Evolutionary conservation across 2,888 invertebrate species (phyloP).

Genomic region (Drosophila mayaguana): DNA sequence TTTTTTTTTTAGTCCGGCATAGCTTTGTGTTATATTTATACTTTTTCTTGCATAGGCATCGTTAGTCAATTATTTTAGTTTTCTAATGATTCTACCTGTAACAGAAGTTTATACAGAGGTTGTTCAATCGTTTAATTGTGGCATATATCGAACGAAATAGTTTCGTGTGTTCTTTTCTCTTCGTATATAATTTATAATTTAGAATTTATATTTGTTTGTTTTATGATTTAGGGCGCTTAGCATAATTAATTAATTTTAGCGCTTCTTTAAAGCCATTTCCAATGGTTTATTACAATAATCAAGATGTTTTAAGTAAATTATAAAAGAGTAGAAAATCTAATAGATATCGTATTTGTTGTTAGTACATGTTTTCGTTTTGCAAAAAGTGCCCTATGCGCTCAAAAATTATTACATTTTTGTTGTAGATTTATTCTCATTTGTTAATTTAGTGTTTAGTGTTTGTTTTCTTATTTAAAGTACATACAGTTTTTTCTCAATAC

Average conservation of each 20-base stretch:
- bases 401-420: constrained; percentile 68
- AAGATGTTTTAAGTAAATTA: constrained; percentile 71
- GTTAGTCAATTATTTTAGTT: constrained; percentile 48
- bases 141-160: constrained; percentile 60
- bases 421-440: constrained; percentile 54
- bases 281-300: constrained; percentile 69
- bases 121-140: constrained; percentile 43
- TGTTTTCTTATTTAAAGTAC: constrained; percentile 52
- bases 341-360: constrained; percentile 69
- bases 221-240: constrained; percentile 67
- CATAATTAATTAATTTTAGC: constrained; percentile 62
- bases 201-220: constrained; percentile 28
- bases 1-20: constrained; percentile 46
- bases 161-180: constrained; percentile 42
- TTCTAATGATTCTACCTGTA: constrained; percentile 52
- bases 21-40: constrained; percentile 31
- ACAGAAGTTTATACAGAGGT: constrained; percentile 35
- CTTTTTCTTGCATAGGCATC: constrained; percentile 68
- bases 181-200: constrained; percentile 21
- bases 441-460: constrained; percentile 39
- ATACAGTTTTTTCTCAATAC: constrained; percentile 59
- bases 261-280: constrained; percentile 59
- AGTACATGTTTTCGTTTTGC: constrained; percentile 71
- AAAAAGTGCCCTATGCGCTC: constrained; percentile 80
- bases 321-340: constrained; percentile 81